Base-by-base conservation (phyloP, 2,797 vertebrate genomes). In the Bucorvus abyssinicus region DNA sequence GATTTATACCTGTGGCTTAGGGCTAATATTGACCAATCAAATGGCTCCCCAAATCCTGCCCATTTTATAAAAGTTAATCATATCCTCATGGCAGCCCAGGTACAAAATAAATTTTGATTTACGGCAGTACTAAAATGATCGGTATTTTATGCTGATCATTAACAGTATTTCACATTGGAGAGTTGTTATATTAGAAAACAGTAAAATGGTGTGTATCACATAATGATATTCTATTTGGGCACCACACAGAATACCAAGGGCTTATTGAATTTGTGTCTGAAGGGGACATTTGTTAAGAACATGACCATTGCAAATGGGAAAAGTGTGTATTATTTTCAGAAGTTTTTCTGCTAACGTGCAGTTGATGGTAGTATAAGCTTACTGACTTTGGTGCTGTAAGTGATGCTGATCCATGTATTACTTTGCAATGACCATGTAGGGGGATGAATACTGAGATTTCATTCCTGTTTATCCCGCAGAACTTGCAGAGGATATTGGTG, bases 71-170 rank as follows among this genome's bases (percentile, higher is more conserved):
- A 95, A 96, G 52, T 95, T 97, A 93, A 92, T 96, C 92, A 94
- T 75, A 84, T 23, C 85, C 88, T 93, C 90, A 80, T 30, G 95
- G 87, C 63, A 90, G 67, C 45, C 47, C 63, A 79, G 77, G 92
- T 86, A 60, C 64, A 86, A 91, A 95, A 94, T 95, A 95, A 94
- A 97, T 95, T 71, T 91, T 96, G 95, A 98, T 96, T 96, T 96
- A 96, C 78, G 40, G 6, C 68, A 26, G 45, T 84, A 85, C 59
- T 96, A 76, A 97, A 96, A 84, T 87, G 91, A 92, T 93, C 3
- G 1, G 69, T 57, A 55, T 96, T 95, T 96, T 91, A 96, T 84
- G 61, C 36, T 69, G 24, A 71, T 90, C 80, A 59, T 97, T 94
- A 96, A 81, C 52, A 87, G 38, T 69, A 57, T 87, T 95, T 92